Base-by-base conservation (phyloP, 2,888 invertebrate species). In the Lasioglossum morio region DNA sequence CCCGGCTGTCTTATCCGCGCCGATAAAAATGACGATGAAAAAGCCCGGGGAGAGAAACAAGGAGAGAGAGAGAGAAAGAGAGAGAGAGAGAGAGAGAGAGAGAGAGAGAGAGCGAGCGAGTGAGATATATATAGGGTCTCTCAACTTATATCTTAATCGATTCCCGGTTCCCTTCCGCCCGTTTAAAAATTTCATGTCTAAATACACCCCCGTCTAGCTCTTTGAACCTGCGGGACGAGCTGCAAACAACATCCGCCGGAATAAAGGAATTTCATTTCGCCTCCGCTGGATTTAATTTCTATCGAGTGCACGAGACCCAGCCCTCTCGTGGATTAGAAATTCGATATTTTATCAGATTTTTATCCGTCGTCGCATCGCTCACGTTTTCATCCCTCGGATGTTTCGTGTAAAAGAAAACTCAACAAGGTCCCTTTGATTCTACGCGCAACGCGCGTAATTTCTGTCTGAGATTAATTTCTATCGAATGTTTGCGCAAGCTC, bases 21-120 rank as follows among this genome's bases (percentile, higher is more conserved):
- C 92, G 92, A 92, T 93, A 92, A 93, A 90, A 91, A 92, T 92
- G 90, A 88, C 90, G 90, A 88, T 87, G 89, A 87, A 91, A 88
- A 88, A 84, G 77, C 83, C 77, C 77, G 63, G 72, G 27, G 60
- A 27, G 60, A 14, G 60, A 27, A 27, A 60, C 27, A 27, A 60
- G 27, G 14, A 60, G 60, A 60, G 27, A 5, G 27, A 4, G 60
- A 14, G 14, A 14, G 12, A 14, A 27, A 27, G n/a, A 57, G 57
- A n/a, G 8, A 57, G n/a, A n/a, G 23, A 10, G 23, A 5, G 23
- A n/a, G 57, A 57, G 57, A 7, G 40, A 43, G n/a, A 23, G n/a
- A 57, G 40, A 3, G 12, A 40, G 40, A 40, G 34, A 3, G 12
- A 40, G 40, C 10, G 34, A 14, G 37, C 5, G 37, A 4, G 37